Percentiles rank a stretch among this genome's conserved stretches.
phyloP scores from a whole-genome alignment of 2,113 vertebrate genomes.

The Grammomys dolichurus region DNA sequence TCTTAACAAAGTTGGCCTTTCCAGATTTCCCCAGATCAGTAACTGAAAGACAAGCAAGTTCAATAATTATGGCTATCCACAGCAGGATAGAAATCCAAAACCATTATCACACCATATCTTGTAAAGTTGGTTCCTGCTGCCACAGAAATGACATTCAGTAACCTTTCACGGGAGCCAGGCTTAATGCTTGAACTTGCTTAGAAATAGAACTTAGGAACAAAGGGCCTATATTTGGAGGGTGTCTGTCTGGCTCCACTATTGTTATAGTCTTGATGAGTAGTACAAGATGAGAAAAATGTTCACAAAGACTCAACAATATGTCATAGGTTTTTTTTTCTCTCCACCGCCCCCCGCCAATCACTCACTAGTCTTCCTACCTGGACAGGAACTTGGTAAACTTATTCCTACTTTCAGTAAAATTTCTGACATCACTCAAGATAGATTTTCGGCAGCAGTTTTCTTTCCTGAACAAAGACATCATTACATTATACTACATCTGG shows the following conservation, averaged over 20 bases:
- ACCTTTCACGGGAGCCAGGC: not conserved
- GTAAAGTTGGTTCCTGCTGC: not conserved
- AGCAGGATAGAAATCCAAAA: constrained; percentile 2
- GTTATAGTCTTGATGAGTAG: not conserved
- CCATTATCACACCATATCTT: not conserved
- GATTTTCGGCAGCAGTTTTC: not conserved
- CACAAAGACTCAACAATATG: not conserved
- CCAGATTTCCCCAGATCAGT: not conserved
- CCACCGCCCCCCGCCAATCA: not conserved
- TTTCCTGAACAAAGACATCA: not conserved
- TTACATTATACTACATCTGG: not conserved
- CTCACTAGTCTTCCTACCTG: not conserved
- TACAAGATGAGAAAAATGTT: not conserved
- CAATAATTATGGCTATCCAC: not conserved
- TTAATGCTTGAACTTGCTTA: not conserved
- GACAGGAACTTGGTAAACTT: not conserved
- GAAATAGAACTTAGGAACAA: constrained; percentile 40
- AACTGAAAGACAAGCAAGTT: not conserved
- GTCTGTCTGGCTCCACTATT: not conserved
- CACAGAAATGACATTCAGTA: not conserved
- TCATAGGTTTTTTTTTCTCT: not conserved
- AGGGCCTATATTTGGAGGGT: not conserved
- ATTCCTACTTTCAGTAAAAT: not conserved
- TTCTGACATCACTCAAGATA: not conserved
- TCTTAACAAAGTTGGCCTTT: not conserved